A percentile compares a stretch with the other conserved stretches of the same genome.
Conservation (phyloP, 2,888 invertebrate genomes). For the Coelopa pilipes region DNA sequence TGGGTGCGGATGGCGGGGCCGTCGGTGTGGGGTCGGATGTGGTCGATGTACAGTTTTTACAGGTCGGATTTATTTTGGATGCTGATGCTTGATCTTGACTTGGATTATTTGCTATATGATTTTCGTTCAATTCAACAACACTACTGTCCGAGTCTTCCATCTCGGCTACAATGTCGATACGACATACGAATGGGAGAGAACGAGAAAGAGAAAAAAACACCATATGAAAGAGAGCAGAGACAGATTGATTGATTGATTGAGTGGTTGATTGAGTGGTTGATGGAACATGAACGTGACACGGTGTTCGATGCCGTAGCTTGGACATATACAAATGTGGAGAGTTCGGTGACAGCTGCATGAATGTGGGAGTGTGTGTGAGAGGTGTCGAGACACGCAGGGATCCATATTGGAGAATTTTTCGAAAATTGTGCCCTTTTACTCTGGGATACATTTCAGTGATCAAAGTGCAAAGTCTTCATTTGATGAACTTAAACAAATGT, state of each 20-base stretch:
- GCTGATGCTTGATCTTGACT: conserved; percentile 49
- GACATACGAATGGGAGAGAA: conserved; percentile 43
- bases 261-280: conserved; percentile 25
- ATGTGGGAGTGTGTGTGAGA: not conserved
- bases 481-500: no score
- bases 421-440: not conserved
- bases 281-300: conserved; percentile 29
- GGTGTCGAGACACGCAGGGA: conserved; percentile 32
- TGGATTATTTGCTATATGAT: conserved; percentile 45
- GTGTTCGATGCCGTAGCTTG: not conserved
- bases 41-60: conserved; percentile 13
- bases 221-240: conserved; percentile 26
- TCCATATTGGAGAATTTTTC: conserved; percentile 43
- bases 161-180: conserved; percentile 61
- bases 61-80: conserved; percentile 19
- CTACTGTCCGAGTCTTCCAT: conserved; percentile 64
- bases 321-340: conserved; percentile 10
- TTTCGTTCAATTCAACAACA: conserved; percentile 61
- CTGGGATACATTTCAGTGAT: no score
- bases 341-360: conserved; percentile 25
- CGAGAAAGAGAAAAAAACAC: conserved; percentile 47
- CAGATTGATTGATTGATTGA: conserved; percentile 24
- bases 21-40: conserved; percentile 40
- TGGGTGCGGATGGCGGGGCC: conserved; percentile 36
- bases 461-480: no score